Base-by-base conservation (phyloP, 1,140 invertebrate genomes). In the Pseudomyrmex concolor region DNA sequence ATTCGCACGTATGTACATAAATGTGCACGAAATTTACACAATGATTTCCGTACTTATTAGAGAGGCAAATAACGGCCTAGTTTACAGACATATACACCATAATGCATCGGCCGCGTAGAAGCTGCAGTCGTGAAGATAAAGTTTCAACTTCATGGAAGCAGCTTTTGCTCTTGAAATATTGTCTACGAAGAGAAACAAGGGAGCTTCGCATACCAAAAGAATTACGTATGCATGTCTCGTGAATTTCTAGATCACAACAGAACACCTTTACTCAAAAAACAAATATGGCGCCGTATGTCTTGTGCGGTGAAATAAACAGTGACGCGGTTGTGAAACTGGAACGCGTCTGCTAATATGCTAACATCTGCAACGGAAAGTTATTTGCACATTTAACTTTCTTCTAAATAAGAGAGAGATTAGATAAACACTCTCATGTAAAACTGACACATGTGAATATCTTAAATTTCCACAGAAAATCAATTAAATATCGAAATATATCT, bases 91-190 rank as follows among this genome's bases (percentile, higher is more conserved):
- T 70, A 70, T 22, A 50, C 43, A 34, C 34, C 34, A 34, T 34
- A 70, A 80, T 59, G 55, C 54, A 71, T 80, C 57, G 76, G 66
- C 54, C 54, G 19, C 55, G 48, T n/a, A 74, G 60, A 13, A 74
- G 25, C 48, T 63, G 48, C 59, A 55, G 45, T 63, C 45, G 48
- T 43, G n/a, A 15, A 82, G 70, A 82, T 82, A 82, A 82, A 82
- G 70, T 59, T 82, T 74, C 57, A 74, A 82, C 68, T 82, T 74
- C 70, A 66, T 66, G 70, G 57, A 62, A 63, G 48, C 78, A 62
- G 78, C 78, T 82, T 82, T 82, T 82, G 57, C 68, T 74, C 70
- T 82, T 82, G 78, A 82, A 82, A 82, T 82, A 82, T 82, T 74
- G 78, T 82, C 78, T 63, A 72, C 78, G 60, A 82, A 55, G 70